Evolutionary conservation across 2,888 invertebrate species (phyloP), one percentile per base, ranked within the genome.

Genomic region (Incurvaria masculella): DNA sequence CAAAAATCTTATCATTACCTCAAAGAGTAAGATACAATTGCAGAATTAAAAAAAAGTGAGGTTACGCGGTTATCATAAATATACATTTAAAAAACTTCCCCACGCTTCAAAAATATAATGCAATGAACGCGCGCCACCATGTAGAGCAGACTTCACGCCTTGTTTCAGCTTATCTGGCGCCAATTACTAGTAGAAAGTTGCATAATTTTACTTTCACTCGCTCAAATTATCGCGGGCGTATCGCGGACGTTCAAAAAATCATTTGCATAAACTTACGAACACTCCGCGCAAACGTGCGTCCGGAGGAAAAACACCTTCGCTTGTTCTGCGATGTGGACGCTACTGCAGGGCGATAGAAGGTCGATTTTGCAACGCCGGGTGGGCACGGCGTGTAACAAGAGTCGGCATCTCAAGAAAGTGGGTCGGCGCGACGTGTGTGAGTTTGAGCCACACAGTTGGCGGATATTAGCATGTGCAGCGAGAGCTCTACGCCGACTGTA

Each of bases 151-250:
- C 33, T 33, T 33, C 33, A 33, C 33, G 33, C 33, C 14, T 33
- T 33, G n/a, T n/a, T n/a, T n/a, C n/a, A 33, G 33, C 33, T 59
- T 61, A 63, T 63, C 59, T 56, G 52, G 48, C 46, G 52, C 46
- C 42, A 46, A 41, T 26, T 47, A 55, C 58, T 58, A 56, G 64
- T 71, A 72, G 75, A 76, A 75, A 76, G 74, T 78, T 78, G 73
- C 78, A 68, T 78, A 75, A 78, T 69, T 66, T 68, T 59, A 73
- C 78, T 75, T 78, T 78, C 75, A 72, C 75, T 72, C 58, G 60
- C 59, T 60, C 56, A 69, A 72, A 67, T 71, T 66, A 70, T 69
- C 64, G 66, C 61, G 63, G 57, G 60, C 59, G 61, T 65, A 66
- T 69, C 66, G 68, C 66, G 60, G 64, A 65, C 68, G 43, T 71